Evolutionary conservation across 2,888 invertebrate genomes (phyloP).

Genomic region (Scrobipalpa atriplicella): DNA sequence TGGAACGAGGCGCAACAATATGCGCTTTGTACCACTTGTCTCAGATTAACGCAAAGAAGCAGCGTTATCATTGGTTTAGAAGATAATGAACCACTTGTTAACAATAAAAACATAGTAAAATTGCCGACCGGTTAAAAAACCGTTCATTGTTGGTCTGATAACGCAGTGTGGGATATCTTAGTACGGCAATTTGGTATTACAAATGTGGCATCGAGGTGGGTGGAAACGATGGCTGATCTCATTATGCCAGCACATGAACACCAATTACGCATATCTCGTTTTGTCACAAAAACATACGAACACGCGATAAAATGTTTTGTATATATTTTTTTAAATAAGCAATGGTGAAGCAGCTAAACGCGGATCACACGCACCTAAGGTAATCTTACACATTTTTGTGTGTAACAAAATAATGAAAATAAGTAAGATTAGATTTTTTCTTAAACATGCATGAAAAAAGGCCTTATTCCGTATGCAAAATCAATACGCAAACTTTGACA

Average conservation of each 20-base stretch:
- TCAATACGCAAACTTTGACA: no score
- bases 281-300: not conserved
- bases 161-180: not conserved
- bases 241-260: not conserved
- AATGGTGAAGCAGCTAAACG: no score
- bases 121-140: conserved; percentile 18
- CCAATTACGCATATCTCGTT: conserved; percentile 13
- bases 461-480: no score
- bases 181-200: not conserved
- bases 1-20: not conserved
- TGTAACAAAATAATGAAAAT: no score
- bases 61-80: conserved; percentile 15
- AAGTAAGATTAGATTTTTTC: no score
- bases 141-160: conserved; percentile 18
- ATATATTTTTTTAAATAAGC: no score
- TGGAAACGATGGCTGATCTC: conserved; percentile 4
- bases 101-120: conserved; percentile 33
- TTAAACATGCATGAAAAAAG: no score
- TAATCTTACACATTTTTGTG: no score
- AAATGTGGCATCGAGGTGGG: conserved; percentile 16
- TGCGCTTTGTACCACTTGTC: conserved; percentile 15
- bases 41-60: conserved; percentile 17
- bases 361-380: no score
- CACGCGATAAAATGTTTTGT: not conserved
- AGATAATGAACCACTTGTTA: conserved; percentile 32